A percentile compares a stretch with the other conserved stretches of the same genome.
Evolutionary conservation across 2,888 invertebrate species (phyloP).

Genomic region (Ochropleura leucogaster): DNA sequence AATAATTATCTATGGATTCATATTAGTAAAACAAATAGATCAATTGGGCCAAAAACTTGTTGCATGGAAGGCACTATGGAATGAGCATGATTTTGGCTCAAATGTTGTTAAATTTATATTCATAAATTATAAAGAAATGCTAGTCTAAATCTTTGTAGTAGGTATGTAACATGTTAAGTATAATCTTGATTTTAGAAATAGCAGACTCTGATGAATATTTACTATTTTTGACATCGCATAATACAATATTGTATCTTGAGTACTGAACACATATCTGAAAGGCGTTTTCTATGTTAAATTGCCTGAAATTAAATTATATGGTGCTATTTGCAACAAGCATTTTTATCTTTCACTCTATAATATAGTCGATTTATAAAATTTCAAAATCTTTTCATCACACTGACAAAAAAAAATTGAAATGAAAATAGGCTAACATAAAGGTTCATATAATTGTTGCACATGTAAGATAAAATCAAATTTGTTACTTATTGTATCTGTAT

Average conservation of each 20-base stretch:
- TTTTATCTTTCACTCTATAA: background rate
- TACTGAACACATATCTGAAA: slow-evolving; percentile 33
- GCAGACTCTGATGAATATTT: slow-evolving; percentile 15
- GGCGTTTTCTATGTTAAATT: slow-evolving; percentile 27
- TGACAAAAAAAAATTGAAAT: background rate
- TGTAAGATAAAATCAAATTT: slow-evolving; percentile 1
- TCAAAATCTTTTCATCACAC: background rate
- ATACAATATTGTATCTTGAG: slow-evolving; percentile 5
- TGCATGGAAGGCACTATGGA: background rate
- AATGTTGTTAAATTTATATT: background rate
- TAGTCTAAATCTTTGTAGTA: slow-evolving; percentile 13
- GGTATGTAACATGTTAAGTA: background rate
- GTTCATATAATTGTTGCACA: slow-evolving; percentile 14
- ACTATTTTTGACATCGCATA: slow-evolving; percentile 26
- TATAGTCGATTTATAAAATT: background rate
- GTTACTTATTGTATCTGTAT: background rate
- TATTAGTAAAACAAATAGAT: slow-evolving; percentile 2
- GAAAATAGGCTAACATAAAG: background rate
- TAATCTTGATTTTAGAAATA: background rate
- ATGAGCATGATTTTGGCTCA: background rate
- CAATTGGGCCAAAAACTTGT: background rate
- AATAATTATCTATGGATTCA: slow-evolving; percentile 10
- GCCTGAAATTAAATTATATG: slow-evolving; percentile 3
- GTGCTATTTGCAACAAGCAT: slow-evolving; percentile 6
- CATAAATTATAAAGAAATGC: slow-evolving; percentile 2